Conservation (phyloP, 1,140 invertebrate genomes). For the Drosophila tristis region DNA sequence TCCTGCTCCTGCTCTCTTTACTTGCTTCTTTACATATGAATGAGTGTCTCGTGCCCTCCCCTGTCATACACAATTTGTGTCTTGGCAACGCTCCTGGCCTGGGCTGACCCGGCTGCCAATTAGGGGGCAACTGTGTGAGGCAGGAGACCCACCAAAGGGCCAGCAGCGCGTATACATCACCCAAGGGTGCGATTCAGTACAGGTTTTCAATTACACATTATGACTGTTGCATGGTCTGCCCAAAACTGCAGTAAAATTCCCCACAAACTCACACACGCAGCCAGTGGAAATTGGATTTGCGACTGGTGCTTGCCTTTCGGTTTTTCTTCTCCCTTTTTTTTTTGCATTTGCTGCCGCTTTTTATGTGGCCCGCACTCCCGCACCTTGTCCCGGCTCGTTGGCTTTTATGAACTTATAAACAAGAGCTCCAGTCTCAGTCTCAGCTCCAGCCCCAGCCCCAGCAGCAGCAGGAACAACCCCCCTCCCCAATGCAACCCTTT, state of each 20-base stretch:
- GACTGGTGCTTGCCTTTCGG: conserved; percentile 31
- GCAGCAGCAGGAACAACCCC: background rate
- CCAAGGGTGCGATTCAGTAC: conserved; percentile 70
- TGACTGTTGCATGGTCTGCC: conserved; percentile 44
- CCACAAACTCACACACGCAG: conserved; percentile 25
- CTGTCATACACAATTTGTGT: conserved; percentile 37
- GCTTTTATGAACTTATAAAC: conserved; percentile 84
- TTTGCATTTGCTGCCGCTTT: conserved; percentile 36
- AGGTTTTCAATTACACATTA: conserved; percentile 84
- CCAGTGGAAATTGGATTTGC: conserved; percentile 77
- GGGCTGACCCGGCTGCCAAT: conserved; percentile 59
- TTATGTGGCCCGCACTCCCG: conserved; percentile 37
- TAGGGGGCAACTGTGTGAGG: conserved; percentile 35
- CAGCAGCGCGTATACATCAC: conserved; percentile 17
- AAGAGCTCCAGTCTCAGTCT: conserved; percentile 36
- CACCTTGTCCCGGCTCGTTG: conserved; percentile 55
- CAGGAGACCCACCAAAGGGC: background rate
- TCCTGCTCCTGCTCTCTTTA: background rate
- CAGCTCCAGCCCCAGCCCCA: too few relatives aligned
- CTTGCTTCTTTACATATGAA: conserved; percentile 51
- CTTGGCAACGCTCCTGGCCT: background rate
- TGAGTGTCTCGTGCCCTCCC: background rate
- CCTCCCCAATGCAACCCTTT: conserved; percentile 64
- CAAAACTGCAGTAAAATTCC: conserved; percentile 62
- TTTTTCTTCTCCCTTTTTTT: conserved; percentile 27